These are phyloP conservation scores for Thunnus thynnus DNA, from an alignment of 2,113 vertebrate genomes.

Conservation along the genomic window DNA sequence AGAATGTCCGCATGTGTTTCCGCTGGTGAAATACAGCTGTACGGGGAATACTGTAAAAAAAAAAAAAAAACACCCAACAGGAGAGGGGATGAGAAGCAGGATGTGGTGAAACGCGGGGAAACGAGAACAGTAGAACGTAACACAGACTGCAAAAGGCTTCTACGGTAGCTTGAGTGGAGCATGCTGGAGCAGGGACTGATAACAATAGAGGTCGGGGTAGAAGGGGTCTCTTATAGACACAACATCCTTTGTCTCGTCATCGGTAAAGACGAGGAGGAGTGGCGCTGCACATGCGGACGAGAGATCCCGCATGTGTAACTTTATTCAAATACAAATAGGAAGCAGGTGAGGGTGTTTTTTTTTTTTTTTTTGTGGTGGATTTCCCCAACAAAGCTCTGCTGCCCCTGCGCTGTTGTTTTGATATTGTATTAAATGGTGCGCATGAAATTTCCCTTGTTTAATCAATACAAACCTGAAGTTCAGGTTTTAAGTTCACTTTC, in stretches of 20 bases:
- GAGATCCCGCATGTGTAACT: constrained; percentile 1
- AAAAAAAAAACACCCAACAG: background rate
- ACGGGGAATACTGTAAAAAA: constrained; percentile 35
- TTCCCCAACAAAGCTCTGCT: background rate
- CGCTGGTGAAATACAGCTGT: constrained; percentile 63
- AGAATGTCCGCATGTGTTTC: constrained; percentile 59
- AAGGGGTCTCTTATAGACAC: constrained; percentile 27
- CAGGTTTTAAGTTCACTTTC: background rate
- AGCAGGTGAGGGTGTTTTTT: constrained; percentile 10
- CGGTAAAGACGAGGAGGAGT: background rate
- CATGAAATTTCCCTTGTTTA: background rate
- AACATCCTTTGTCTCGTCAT: constrained; percentile 33
- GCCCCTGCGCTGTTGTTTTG: background rate
- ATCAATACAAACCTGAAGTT: constrained; percentile 13
- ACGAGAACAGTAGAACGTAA: constrained; percentile 16
- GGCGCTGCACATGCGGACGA: background rate
- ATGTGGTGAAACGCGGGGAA: constrained; percentile 49
- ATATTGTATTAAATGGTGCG: background rate
- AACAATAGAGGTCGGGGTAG: constrained; percentile 11
- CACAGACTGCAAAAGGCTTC: background rate
- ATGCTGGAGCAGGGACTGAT: constrained; percentile 7
- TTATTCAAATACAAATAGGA: constrained; percentile 14
- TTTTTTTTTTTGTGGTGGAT: constrained; percentile 6
- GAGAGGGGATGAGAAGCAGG: constrained; percentile 64
- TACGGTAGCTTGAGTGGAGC: constrained; percentile 12